phyloP scores from a whole-genome alignment of 2,888 invertebrate genomes.

The Ecdyonurus torrentis region DNA sequence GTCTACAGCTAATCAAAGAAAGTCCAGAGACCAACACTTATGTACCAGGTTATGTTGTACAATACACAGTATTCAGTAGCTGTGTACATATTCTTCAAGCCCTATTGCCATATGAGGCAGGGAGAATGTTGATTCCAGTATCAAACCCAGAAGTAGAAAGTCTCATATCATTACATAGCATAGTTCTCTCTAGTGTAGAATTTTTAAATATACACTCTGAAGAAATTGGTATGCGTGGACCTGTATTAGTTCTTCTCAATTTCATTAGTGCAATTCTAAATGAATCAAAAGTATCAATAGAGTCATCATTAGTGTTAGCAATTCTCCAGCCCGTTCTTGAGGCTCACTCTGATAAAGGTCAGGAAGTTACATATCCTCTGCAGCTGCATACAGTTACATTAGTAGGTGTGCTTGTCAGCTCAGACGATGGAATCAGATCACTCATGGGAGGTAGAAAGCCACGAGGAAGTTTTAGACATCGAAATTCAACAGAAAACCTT shows the following conservation, averaged over 20 bases:
- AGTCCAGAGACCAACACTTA: background rate
- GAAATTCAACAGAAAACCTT: background rate
- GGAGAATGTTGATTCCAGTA: background rate
- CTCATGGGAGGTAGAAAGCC: background rate
- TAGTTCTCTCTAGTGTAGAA: background rate
- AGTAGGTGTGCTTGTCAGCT: background rate
- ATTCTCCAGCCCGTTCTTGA: background rate
- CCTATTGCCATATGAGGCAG: background rate
- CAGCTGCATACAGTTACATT: background rate
- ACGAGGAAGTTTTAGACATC: background rate
- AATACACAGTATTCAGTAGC: background rate
- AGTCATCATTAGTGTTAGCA: background rate
- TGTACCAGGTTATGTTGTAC: background rate
- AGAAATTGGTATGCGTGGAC: background rate
- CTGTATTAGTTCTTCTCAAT: background rate
- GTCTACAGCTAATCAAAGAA: background rate
- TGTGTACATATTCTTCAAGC: background rate
- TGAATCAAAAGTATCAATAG: background rate
- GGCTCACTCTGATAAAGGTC: background rate
- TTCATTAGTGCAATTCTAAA: background rate
- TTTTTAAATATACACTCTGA: background rate
- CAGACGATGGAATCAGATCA: background rate
- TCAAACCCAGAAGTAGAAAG: background rate
- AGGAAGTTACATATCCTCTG: background rate
- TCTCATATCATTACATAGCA: background rate